Evolutionary conservation across 1,140 invertebrate genomes (phyloP).

Genomic region (Lepidotrigona ventralis): DNA sequence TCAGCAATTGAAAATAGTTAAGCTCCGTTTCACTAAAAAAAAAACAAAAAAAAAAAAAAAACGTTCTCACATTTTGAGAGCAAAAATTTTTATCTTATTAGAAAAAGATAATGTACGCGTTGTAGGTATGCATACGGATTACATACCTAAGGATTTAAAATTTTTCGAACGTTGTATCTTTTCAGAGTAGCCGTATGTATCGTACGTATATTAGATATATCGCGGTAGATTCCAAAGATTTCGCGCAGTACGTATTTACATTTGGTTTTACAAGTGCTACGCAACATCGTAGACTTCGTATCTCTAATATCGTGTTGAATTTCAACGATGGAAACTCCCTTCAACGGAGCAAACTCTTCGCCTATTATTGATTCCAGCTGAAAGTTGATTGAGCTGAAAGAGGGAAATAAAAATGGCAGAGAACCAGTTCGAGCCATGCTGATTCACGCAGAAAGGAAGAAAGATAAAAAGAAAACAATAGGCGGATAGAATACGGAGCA

Average conservation of each 20-base stretch:
- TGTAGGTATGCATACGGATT: too few relatives aligned
- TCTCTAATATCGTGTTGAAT: background rate
- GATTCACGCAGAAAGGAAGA: background rate
- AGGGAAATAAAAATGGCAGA: background rate
- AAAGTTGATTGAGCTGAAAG: background rate
- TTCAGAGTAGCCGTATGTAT: too few relatives aligned
- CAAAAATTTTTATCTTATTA: too few relatives aligned
- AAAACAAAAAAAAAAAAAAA: too few relatives aligned
- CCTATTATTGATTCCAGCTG: background rate
- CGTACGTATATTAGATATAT: too few relatives aligned
- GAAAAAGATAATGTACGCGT: too few relatives aligned
- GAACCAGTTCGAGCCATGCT: background rate
- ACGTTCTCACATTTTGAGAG: too few relatives aligned
- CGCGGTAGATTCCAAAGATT: background rate
- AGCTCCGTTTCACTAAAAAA: too few relatives aligned
- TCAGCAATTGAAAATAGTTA: too few relatives aligned
- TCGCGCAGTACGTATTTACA: background rate
- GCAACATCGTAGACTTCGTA: background rate
- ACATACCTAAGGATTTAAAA: too few relatives aligned
- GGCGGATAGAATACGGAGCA: background rate
- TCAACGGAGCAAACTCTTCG: background rate
- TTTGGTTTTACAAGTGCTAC: too few relatives aligned
- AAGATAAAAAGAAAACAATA: background rate
- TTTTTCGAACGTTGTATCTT: too few relatives aligned
- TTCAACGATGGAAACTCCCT: background rate